Evolutionary conservation across 2,888 invertebrate genomes (phyloP).

Genomic region (Calliphora vomitoria): DNA sequence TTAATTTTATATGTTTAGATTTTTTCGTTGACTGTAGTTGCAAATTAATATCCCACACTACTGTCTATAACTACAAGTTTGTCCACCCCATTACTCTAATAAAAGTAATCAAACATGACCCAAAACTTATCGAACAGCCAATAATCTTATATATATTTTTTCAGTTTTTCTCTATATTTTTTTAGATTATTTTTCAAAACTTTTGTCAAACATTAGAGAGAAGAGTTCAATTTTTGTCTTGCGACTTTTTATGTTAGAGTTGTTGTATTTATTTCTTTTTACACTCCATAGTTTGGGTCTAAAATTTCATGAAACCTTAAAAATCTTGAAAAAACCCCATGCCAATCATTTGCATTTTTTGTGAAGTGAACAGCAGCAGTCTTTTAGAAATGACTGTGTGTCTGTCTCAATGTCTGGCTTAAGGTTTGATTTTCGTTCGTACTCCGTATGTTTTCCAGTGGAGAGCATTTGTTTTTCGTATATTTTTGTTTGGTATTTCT

Average conservation of each 20-base stretch:
- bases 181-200: slow-evolving; percentile 12
- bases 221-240: slow-evolving; percentile 44
- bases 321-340: slow-evolving; percentile 73
- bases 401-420: slow-evolving; percentile 75
- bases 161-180: slow-evolving; percentile 21
- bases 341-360: slow-evolving; percentile 70
- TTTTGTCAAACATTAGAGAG: slow-evolving; percentile 56
- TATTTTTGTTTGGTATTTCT: slow-evolving; percentile 53
- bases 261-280: slow-evolving; percentile 18
- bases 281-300: slow-evolving; percentile 62
- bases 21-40: neutral
- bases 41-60: neutral
- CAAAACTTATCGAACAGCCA: slow-evolving; percentile 44
- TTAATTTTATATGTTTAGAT: too few relatives aligned
- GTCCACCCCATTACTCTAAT: neutral
- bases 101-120: neutral
- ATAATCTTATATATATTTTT: neutral
- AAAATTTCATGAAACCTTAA: slow-evolving; percentile 74
- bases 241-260: slow-evolving; percentile 50
- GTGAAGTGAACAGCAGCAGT: slow-evolving; percentile 1
- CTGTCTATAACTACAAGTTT: neutral
- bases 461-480: slow-evolving; percentile 64
- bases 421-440: slow-evolving; percentile 63
- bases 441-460: slow-evolving; percentile 49
- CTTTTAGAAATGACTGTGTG: slow-evolving; percentile 66